Base-by-base conservation (phyloP, 2,797 vertebrate genomes). In the Linurgus olivaceus region DNA sequence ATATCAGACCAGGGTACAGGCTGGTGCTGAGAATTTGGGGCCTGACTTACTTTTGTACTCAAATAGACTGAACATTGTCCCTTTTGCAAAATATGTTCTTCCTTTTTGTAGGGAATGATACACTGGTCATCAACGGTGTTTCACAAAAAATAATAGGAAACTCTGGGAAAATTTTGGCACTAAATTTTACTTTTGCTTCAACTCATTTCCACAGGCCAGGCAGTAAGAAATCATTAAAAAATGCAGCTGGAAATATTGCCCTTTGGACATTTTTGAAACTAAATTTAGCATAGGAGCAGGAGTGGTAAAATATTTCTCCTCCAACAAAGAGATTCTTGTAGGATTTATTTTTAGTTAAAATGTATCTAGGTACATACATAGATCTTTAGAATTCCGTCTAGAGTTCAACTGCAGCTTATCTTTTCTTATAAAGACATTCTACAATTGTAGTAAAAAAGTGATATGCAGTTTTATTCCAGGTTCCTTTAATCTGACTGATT, bases 221-320 rank as follows among this genome's bases (percentile, higher is more conserved):
- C 21, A 58, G 18, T 75, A 83, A 88, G 29, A 83, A 77, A 31
- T 62, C 8, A 47, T 66, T 59, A 2, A 59, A 62, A 93, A 84
- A 20, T 42, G 29, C 51, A 42, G 19, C 15, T 73, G 52, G 63
- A 90, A 72, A 63, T 55, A 73, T 35, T 86, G 26, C 6, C 24
- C 79, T 93, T 88, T 70, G 29, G 18, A 19, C 35, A 5, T 21
- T 66, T 91, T 78, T 70, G 55, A 65, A 91, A 84, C 54, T 80
- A 59, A 72, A 88, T 38, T 59, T 71, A 81, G 19, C 38, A 47
- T 26, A 76, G 45, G 42, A 89, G 8, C 17, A 75, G 58, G 47
- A 95, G 44, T 45, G 16, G 23, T 66, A 86, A 79, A 94, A 76
- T 54, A 81, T 65, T 84, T 42, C 13, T 85, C 28, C 31, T 77